A percentile compares a stretch with the other conserved stretches of the same genome.
phyloP scores from a whole-genome alignment of 2,797 vertebrate genomes.

The Gephyroberyx darwinii region DNA sequence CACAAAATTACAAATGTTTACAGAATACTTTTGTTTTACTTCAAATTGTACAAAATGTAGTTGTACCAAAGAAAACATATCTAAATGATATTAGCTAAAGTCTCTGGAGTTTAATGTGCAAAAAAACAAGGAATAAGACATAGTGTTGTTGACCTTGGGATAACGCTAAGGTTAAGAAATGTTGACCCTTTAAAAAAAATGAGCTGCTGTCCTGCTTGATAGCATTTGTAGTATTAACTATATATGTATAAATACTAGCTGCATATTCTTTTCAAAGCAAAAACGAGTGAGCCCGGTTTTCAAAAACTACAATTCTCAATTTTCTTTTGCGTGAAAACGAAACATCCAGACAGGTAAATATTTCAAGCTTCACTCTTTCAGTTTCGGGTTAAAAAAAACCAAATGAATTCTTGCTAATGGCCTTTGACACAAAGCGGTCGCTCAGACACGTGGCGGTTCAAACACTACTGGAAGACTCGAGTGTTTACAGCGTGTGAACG shows the following conservation, averaged over 20 bases:
- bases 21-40: slow-evolving; percentile 56
- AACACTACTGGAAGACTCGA: slow-evolving; percentile 61
- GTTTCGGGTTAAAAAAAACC: slow-evolving; percentile 18
- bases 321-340: slow-evolving; percentile 22
- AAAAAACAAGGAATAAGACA: slow-evolving; percentile 71
- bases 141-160: slow-evolving; percentile 67
- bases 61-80: slow-evolving; percentile 64
- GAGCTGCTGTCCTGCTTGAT: background rate
- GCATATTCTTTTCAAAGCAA: slow-evolving; percentile 36
- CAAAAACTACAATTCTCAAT: slow-evolving; percentile 19
- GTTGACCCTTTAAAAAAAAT: slow-evolving; percentile 39
- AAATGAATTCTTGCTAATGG: slow-evolving; percentile 6
- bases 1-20: slow-evolving; percentile 68
- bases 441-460: slow-evolving; percentile 11
- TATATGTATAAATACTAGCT: slow-evolving; percentile 7
- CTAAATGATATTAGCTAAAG: slow-evolving; percentile 44
- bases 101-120: slow-evolving; percentile 64
- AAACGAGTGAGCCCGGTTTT: slow-evolving; percentile 20
- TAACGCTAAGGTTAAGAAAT: slow-evolving; percentile 55
- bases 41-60: slow-evolving; percentile 71
- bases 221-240: slow-evolving; percentile 24
- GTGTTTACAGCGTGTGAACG: slow-evolving; percentile 33
- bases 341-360: background rate
- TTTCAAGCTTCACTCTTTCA: slow-evolving; percentile 15
- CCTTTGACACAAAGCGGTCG: slow-evolving; percentile 7